These are phyloP conservation scores for Epinephelus cyanopodus DNA, from an alignment of 2,113 vertebrate species.

Conservation along the genomic window DNA sequence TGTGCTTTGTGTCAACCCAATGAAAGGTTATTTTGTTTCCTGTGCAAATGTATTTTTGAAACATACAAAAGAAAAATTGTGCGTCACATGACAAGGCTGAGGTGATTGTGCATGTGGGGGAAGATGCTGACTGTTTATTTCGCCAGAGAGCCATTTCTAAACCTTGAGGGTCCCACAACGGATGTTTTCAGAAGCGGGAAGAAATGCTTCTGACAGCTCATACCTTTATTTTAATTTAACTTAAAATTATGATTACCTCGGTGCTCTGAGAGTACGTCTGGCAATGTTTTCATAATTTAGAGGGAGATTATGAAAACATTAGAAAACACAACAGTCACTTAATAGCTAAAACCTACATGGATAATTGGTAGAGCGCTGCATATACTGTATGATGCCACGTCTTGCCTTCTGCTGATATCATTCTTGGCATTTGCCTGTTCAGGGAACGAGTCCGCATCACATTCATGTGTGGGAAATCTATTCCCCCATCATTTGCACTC, in stretches of 20 bases:
- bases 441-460: constrained; percentile 21
- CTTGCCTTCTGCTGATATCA: constrained; percentile 1
- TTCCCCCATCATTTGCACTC: constrained; percentile 53
- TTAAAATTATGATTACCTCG: constrained; percentile 39
- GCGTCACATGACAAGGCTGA: constrained; percentile 64
- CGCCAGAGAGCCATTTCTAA: not conserved
- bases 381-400: not conserved
- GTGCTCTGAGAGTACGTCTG: constrained; percentile 15
- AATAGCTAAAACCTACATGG: not conserved
- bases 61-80: constrained; percentile 51
- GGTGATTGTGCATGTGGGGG: constrained; percentile 19
- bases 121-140: constrained; percentile 31
- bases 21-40: constrained; percentile 47
- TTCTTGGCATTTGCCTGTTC: constrained; percentile 29
- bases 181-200: constrained; percentile 24
- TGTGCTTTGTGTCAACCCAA: constrained; percentile 31
- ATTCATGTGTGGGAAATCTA: constrained; percentile 44
- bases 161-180: constrained; percentile 10
- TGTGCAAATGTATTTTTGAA: constrained; percentile 43
- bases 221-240: constrained; percentile 29
- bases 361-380: not conserved
- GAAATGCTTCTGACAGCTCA: constrained; percentile 16
- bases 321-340: not conserved
- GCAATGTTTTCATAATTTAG: not conserved
- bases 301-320: constrained; percentile 5